These are phyloP conservation scores for Aurelia sp. DNA, from an alignment of 30 jellyfish, hydroid and myxozoan genomes.

Conservation along the genomic window DNA sequence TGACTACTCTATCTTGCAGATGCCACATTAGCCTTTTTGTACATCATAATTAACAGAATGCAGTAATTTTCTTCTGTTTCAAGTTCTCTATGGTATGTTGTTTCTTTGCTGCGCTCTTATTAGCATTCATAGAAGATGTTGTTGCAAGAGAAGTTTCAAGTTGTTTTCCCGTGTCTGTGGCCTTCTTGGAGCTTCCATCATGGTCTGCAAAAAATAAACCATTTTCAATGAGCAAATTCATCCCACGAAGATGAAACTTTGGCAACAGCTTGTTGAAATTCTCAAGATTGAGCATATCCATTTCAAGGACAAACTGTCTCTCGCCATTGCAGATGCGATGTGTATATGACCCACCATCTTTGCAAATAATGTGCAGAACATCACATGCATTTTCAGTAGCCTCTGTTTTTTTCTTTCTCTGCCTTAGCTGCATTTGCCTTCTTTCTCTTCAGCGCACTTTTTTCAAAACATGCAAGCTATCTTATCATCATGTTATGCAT, in stretches of 20 bases:
- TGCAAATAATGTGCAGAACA: conserved; percentile 49
- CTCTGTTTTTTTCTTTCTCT: conserved; percentile 42
- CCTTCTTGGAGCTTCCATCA: conserved; percentile 58
- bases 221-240: conserved; percentile 30
- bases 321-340: conserved; percentile 45
- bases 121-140: conserved; percentile 41
- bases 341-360: conserved; percentile 46
- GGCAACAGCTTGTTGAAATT: too few relatives aligned
- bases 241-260: too few relatives aligned
- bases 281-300: too few relatives aligned
- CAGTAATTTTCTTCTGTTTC: conserved; percentile 26
- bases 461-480: too few relatives aligned
- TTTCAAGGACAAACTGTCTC: too few relatives aligned
- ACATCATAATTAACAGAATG: conserved; percentile 15
- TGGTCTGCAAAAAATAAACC: conserved; percentile 43
- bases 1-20: too few relatives aligned
- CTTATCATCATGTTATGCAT: too few relatives aligned
- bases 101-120: conserved; percentile 29
- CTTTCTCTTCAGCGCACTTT: conserved; percentile 13
- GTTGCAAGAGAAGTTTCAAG: conserved; percentile 42
- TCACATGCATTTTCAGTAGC: conserved; percentile 46
- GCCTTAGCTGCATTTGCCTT: conserved; percentile 28
- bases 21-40: too few relatives aligned
- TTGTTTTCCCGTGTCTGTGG: conserved; percentile 20
- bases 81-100: conserved; percentile 12